Base-by-base conservation (phyloP, 2,113 vertebrate species). In the Oncorhynchus masou region DNA sequence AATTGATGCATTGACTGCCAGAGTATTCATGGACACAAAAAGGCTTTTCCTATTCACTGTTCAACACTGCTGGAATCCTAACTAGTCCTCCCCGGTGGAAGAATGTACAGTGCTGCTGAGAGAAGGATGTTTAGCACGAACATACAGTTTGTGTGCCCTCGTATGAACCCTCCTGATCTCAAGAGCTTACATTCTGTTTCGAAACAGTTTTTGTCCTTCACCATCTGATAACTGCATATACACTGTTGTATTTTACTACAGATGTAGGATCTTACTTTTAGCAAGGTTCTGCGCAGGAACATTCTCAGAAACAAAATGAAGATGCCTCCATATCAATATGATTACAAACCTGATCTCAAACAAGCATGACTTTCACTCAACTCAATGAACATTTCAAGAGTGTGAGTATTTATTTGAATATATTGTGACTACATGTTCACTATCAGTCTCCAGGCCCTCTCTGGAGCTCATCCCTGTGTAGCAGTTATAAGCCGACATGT, bases 11-110 rank as follows among this genome's bases (percentile, higher is more conserved):
- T 34, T 34, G 34, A 34, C 7, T 7, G 34, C 34, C 84, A 70
- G 75, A 75, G 86, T 87, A 87, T 90, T 89, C 90, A 86, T 66
- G 76, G 87, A 89, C 88, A 90, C 87, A 91, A 89, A 89, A 91
- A 91, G 83, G 88, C 86, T 92, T 88, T 91, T 88, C 83, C 85
- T 88, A 86, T 88, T 87, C 83, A 85, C 85, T 84, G 81, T 78
- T 83, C 81, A 81, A 88, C 85, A 77, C 83, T 78, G 68, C 83
- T 85, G 66, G 82, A 90, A 87, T 88, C 75, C 82, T 83, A 90
- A 91, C 84, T 77, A 78, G 84, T 77, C 70, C 74, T 83, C 79
- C 85, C 76, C 59, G 24, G 82, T 39, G 80, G 82, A 57, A 72
- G 76, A 75, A 49, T 51, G 11, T 16, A 16, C 12, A 16, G 11